These are phyloP conservation scores for Sparidentex hasta DNA, from an alignment of 2,797 vertebrate species.

Conservation along the genomic window DNA sequence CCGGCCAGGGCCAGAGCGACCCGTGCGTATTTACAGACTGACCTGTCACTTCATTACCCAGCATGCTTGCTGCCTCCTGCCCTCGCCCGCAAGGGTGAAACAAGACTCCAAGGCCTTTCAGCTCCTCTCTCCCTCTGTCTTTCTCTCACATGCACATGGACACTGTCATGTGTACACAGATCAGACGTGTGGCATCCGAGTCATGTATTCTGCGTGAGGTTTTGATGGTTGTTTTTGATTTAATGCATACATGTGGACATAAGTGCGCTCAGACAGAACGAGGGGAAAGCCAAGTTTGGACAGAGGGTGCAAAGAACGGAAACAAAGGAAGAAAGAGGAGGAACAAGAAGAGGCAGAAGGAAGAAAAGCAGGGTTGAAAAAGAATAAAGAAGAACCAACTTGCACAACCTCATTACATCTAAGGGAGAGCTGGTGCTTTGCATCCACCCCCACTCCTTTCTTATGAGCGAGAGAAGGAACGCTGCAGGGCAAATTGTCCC, in stretches of 20 bases:
- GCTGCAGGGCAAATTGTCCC: slow-evolving; percentile 99
- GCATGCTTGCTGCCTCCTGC: slow-evolving; percentile 89
- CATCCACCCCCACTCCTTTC: slow-evolving; percentile 88
- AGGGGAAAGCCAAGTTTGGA: slow-evolving; percentile 53
- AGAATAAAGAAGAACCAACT: slow-evolving; percentile 84
- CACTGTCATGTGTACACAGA: slow-evolving; percentile 54
- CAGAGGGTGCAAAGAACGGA: slow-evolving; percentile 52
- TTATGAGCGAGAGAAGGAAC: slow-evolving; percentile 93
- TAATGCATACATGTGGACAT: slow-evolving; percentile 13
- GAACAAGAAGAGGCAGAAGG: slow-evolving; percentile 49
- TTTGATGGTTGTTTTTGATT: slow-evolving; percentile 24
- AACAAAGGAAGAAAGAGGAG: slow-evolving; percentile 44
- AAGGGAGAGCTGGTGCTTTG: slow-evolving; percentile 84
- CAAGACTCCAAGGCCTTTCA: slow-evolving; percentile 77
- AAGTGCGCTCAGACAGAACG: slow-evolving; percentile 1
- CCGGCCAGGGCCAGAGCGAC: slow-evolving; percentile 92
- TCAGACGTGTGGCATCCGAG: slow-evolving; percentile 38
- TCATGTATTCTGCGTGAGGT: slow-evolving; percentile 21
- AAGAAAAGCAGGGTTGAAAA: slow-evolving; percentile 68
- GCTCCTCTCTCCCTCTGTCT: slow-evolving; percentile 60
- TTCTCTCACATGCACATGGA: slow-evolving; percentile 52
- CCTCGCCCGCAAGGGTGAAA: slow-evolving; percentile 81
- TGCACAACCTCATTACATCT: slow-evolving; percentile 90
- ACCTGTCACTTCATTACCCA: slow-evolving; percentile 99
- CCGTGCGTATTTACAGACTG: slow-evolving; percentile 97